These are phyloP conservation scores for Chirona hameri DNA, from an alignment of 2,888 invertebrate species.

Conservation along the genomic window DNA sequence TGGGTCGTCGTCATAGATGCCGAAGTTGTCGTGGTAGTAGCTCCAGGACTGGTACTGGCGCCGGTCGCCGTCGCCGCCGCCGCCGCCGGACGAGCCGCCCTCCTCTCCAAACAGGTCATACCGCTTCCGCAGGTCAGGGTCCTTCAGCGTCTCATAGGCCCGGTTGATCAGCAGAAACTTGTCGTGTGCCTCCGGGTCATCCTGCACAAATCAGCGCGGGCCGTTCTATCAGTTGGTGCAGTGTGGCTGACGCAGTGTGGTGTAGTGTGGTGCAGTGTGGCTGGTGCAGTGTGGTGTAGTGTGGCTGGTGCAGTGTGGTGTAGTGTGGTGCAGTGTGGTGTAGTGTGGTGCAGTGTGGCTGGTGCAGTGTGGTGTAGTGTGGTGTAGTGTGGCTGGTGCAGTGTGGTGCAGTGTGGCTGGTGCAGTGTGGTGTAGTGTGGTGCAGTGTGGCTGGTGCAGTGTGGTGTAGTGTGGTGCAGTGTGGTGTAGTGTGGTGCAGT, in stretches of 20 bases:
- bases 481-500: no score
- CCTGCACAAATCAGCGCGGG: conserved; percentile 56
- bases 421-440: no score
- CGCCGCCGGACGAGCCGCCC: conserved; percentile 54
- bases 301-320: not conserved
- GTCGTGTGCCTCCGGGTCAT: conserved; percentile 66
- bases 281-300: not conserved
- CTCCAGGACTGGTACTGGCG: conserved; percentile 72
- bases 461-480: no score
- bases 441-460: no score
- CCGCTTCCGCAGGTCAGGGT: conserved; percentile 68
- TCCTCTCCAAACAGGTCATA: conserved; percentile 77
- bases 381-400: no score
- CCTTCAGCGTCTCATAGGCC: conserved; percentile 83
- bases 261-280: no score
- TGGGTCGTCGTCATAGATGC: conserved; percentile 79
- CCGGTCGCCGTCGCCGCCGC: no score
- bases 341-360: no score
- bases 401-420: no score
- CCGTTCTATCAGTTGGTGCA: no score
- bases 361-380: no score
- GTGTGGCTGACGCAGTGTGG: no score
- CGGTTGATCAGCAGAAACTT: conserved; percentile 73
- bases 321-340: not conserved
- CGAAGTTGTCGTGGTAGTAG: conserved; percentile 75